Base-by-base conservation (phyloP, 2,888 invertebrate species). In the Ormyrus nitidulus region DNA sequence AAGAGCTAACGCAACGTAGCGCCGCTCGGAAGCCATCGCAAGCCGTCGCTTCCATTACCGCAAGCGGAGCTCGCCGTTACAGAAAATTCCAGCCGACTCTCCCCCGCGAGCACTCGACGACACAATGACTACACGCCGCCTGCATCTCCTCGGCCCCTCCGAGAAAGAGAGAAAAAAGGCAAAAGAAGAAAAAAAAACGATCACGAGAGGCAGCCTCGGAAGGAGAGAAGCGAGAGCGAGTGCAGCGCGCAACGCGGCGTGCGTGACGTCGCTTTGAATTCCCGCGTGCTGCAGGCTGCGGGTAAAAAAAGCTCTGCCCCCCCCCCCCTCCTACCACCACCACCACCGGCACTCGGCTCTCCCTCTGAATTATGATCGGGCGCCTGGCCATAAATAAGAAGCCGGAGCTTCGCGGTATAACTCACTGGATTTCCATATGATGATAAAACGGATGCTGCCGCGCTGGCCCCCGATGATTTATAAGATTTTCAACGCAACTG, bases 391-490 rank as follows among this genome's bases (percentile, higher is more conserved):
- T 88, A 89, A 88, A 89, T 89, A 89, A 87, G 86, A 86, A 86
- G 83, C 84, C 84, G 84, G 84, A 85, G 86, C 86, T 86, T 85
- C 84, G 77, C 83, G 86, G 85, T 87, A 88, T 88, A 89, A 88
- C 86, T 88, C 88, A 86, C 87, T 88, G 87, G 86, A 89, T 89
- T 89, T 89, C 89, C 89, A 89, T 89, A 87, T 86, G 87, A 88
- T 89, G 88, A 88, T 89, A 88, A 89, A 89, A 88, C 86, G 88
- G 84, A 85, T 85, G 85, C 84, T 84, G 77, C 79, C 82, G 81
- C 82, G 79, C 78, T 77, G 77, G 77, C 80, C 80, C 74, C 61
- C 62, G 66, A 86, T 86, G 86, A 86, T 87, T 86, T 87, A 86
- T 85, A 85, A 85, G 86, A 85, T 86, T 85, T 84, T 85, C 85